Base-by-base conservation (phyloP, 2,113 vertebrate species). In the Odontesthes bonariensis region DNA sequence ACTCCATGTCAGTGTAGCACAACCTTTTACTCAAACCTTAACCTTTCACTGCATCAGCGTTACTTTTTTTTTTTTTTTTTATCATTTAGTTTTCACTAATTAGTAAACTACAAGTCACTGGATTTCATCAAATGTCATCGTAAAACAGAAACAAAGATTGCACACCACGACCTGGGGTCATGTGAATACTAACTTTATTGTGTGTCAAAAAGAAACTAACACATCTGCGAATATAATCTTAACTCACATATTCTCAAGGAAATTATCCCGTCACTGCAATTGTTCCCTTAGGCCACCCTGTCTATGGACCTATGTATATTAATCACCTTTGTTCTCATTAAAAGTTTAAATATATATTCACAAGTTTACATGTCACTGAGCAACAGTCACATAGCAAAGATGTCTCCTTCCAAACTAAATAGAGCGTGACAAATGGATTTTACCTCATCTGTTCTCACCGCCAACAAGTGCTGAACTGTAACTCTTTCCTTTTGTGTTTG, bases 1-100 rank as follows among this genome's bases (percentile, higher is more conserved):
- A 81, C 69, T 71, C 23, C 19, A 20, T 40, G 42, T 68, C 38
- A 77, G 49, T 67, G 74, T 23, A 22, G 57, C 57, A 40, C 12
- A 7, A 63, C 40, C 42, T 70, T n/a, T 67, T 35, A 35, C 22
- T 52, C 44, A 68, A 16, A 53, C 68, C 33, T 57, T 1, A 20
- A 73, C n/a, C 46, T 60, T 20, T 73, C 32, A 51, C 8, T 61
- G 17, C 42, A 58, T 58, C 7, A 8, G 19, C 60, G 22, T 49
- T 42, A 9, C 27, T 20, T 22, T 11, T 59, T 3, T n/a, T 22
- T 11, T 59, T 3, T n/a, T 4, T n/a, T 27, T 42, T 46, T 19
- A 62, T 51, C n/a, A 0, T 38, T 38, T 40, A 5, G 6, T 20
- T 46, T 78, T 38, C 32, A 19, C 52, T 77, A 14, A 63, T 51